phyloP scores from a whole-genome alignment of 1,140 invertebrate species.

The Drosophila kurseongensis region DNA sequence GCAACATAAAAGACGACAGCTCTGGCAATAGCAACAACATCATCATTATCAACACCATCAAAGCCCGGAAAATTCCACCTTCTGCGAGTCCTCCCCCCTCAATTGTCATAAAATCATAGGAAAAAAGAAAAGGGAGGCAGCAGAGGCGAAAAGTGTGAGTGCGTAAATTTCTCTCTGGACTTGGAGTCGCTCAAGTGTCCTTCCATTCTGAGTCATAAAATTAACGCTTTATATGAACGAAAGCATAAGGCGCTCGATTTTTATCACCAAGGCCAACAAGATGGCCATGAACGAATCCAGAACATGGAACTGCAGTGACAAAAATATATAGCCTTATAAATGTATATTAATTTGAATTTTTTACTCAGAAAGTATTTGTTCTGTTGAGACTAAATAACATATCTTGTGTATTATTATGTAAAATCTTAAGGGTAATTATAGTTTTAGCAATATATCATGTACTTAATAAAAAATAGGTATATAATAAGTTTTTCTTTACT shows the following conservation, averaged over 20 bases:
- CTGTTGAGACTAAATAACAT: too few relatives aligned
- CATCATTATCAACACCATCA: slow-evolving; percentile 61
- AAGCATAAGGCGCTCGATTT: slow-evolving; percentile 64
- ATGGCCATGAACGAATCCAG: slow-evolving; percentile 30
- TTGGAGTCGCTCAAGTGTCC: slow-evolving; percentile 55
- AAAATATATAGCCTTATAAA: not conserved
- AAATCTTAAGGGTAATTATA: too few relatives aligned
- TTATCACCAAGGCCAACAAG: slow-evolving; percentile 53
- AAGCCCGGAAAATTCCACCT: slow-evolving; percentile 20
- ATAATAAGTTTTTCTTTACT: too few relatives aligned
- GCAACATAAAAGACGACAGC: slow-evolving; percentile 54
- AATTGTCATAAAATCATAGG: slow-evolving; percentile 52
- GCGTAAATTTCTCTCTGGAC: slow-evolving; percentile 57
- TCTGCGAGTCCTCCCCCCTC: not conserved
- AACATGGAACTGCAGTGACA: slow-evolving; percentile 10
- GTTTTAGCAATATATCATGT: too few relatives aligned
- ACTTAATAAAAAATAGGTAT: too few relatives aligned
- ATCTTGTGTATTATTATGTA: too few relatives aligned
- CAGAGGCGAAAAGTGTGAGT: slow-evolving; percentile 38
- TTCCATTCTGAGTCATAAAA: slow-evolving; percentile 61
- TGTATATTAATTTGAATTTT: too few relatives aligned
- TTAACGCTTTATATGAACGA: slow-evolving; percentile 71
- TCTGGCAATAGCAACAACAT: slow-evolving; percentile 32
- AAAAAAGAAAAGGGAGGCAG: slow-evolving; percentile 10
- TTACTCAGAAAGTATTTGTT: too few relatives aligned